Percentiles rank a stretch among this genome's conserved stretches.
phyloP scores from a whole-genome alignment of 2,113 vertebrate species.

The Collichthys lucidus region DNA sequence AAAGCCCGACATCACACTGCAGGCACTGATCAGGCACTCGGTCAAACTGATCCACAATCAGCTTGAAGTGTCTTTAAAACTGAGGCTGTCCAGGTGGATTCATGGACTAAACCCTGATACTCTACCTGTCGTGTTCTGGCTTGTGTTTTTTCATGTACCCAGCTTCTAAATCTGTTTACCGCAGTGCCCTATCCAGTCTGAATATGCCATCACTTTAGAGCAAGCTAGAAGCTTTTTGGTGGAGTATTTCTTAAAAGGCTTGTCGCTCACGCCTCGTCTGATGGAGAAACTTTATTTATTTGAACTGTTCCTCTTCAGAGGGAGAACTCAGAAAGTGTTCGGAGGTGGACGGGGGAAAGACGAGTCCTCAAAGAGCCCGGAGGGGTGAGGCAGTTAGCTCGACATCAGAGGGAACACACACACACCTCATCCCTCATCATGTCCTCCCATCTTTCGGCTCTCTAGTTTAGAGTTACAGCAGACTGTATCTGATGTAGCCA shows the following conservation, averaged over 20 bases:
- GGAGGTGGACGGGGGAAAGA: slow-evolving; percentile 29
- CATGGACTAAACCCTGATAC: no score
- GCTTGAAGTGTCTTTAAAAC: no score
- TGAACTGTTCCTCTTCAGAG: slow-evolving; percentile 1
- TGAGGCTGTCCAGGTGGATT: no score
- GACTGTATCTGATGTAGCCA: slow-evolving; percentile 75
- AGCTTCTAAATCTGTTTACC: no score
- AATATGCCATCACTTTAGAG: no score
- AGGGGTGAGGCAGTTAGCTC: slow-evolving; percentile 52
- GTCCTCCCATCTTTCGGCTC: slow-evolving; percentile 68
- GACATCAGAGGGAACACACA: slow-evolving; percentile 68
- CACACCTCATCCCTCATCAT: slow-evolving; percentile 75
- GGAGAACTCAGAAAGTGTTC: slow-evolving; percentile 12
- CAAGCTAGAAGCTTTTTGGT: background rate
- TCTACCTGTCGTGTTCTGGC: no score
- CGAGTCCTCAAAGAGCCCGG: slow-evolving; percentile 44
- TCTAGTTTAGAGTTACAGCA: slow-evolving; percentile 73
- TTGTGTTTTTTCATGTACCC: no score
- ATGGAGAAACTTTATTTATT: background rate
- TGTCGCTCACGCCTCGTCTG: background rate
- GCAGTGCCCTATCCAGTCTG: no score
- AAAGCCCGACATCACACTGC: no score
- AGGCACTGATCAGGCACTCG: no score
- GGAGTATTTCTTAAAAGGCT: background rate
- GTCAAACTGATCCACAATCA: no score